phyloP scores from a whole-genome alignment of 2,888 invertebrate genomes.

The Linyphia triangularis region DNA sequence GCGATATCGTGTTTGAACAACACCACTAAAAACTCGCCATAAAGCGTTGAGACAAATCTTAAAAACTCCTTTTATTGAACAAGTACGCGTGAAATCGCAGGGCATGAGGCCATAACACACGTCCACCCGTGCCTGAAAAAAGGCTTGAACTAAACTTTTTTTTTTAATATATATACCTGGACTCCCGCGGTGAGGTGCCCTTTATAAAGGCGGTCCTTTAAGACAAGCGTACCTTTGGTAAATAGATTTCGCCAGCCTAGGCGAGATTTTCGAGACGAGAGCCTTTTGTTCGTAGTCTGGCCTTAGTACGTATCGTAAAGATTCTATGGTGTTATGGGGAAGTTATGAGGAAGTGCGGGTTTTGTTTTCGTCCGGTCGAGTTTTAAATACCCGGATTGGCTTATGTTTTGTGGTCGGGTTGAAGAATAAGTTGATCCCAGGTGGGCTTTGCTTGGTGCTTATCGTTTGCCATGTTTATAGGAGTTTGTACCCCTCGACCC shows the following conservation, averaged over 20 bases:
- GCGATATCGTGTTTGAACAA: conserved; percentile 55
- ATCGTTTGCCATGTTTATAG: neutral
- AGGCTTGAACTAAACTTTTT: conserved; percentile 11
- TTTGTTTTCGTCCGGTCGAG: neutral
- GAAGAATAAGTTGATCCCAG: neutral
- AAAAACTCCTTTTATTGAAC: conserved; percentile 53
- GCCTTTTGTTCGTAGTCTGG: conserved; percentile 30
- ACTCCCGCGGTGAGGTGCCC: conserved; percentile 29
- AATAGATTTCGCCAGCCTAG: conserved; percentile 54
- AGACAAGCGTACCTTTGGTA: conserved; percentile 44
- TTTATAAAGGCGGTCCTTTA: conserved; percentile 30
- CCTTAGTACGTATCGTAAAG: conserved; percentile 52
- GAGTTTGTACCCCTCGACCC: neutral
- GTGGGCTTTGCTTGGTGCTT: neutral
- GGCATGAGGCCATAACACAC: conserved; percentile 19
- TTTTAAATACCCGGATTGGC: conserved; percentile 22
- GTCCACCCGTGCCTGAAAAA: conserved; percentile 8
- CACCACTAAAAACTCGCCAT: conserved; percentile 35
- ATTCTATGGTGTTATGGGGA: neutral
- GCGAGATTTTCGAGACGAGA: conserved; percentile 50
- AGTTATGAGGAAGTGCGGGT: conserved; percentile 41
- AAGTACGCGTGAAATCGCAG: conserved; percentile 45
- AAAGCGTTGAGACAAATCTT: conserved; percentile 46
- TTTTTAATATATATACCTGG: conserved; percentile 15
- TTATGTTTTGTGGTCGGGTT: conserved; percentile 22